Evolutionary conservation across 1,140 invertebrate species (phyloP).

Genomic region (Drosophila subobscura): DNA sequence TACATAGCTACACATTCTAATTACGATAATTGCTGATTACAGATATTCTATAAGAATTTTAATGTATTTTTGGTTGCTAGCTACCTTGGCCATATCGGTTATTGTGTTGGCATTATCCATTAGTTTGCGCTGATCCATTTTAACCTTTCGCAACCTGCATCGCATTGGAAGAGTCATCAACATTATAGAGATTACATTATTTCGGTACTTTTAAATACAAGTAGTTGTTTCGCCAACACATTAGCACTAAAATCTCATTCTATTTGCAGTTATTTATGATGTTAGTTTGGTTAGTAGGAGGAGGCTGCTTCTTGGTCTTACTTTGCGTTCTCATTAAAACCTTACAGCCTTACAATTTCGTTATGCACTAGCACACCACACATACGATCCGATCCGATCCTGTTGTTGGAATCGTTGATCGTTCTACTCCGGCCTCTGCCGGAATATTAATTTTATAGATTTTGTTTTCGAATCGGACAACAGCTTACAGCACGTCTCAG

Average conservation of each 20-base stretch:
- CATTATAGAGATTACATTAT: constrained; percentile 54
- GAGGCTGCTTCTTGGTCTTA: no score
- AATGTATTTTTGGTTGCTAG: constrained; percentile 42
- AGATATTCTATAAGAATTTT: neutral
- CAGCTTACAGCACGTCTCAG: constrained; percentile 1
- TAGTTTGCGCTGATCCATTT: constrained; percentile 99
- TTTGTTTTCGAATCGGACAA: neutral
- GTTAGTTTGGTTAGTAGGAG: neutral
- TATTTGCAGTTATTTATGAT: neutral
- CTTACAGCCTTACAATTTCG: no score
- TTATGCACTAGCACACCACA: neutral
- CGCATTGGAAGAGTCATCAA: constrained; percentile 66
- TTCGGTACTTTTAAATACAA: constrained; percentile 13
- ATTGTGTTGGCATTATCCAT: constrained; percentile 99
- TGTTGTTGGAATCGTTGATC: no score
- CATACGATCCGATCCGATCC: neutral
- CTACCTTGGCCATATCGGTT: constrained; percentile 99
- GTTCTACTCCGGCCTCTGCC: no score
- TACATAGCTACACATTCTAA: neutral
- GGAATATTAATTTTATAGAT: no score
- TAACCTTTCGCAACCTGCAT: constrained; percentile 97
- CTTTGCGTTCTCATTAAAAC: no score
- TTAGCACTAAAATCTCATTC: constrained; percentile 22
- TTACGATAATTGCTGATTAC: no score
- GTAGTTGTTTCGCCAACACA: constrained; percentile 13